phyloP scores from a whole-genome alignment of 2,113 vertebrate species.

The Carlito syrichta region DNA sequence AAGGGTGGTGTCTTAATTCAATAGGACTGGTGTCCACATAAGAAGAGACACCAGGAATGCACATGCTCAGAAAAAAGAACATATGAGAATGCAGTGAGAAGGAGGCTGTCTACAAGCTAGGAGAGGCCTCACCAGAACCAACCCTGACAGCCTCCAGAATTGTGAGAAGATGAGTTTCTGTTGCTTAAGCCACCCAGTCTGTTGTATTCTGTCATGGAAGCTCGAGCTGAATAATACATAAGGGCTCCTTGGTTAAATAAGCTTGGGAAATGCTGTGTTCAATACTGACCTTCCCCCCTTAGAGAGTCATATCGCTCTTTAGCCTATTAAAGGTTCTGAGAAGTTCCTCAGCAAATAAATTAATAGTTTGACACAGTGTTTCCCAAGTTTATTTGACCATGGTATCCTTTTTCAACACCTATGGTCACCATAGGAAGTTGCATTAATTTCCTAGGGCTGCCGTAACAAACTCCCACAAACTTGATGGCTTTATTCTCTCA shows the following conservation, averaged over 20 bases:
- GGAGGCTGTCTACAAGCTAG: background rate
- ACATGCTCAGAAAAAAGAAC: background rate
- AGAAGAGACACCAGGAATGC: background rate
- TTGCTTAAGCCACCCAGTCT: background rate
- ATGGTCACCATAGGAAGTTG: background rate
- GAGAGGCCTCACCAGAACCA: background rate
- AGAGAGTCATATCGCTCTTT: background rate
- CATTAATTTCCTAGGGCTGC: background rate
- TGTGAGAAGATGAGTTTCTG: background rate
- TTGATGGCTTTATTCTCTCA: background rate
- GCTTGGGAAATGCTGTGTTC: background rate
- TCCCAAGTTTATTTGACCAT: background rate
- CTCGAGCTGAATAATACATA: background rate
- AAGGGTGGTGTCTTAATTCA: background rate
- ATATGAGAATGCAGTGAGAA: background rate
- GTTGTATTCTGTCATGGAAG: background rate
- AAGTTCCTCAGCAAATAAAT: background rate
- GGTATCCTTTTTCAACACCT: background rate
- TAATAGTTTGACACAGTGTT: background rate
- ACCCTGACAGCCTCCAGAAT: background rate
- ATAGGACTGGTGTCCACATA: background rate
- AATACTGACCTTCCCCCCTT: background rate
- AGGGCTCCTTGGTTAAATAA: background rate
- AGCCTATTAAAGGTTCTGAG: background rate
- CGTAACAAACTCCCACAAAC: background rate